Evolutionary conservation across 1,140 invertebrate genomes (phyloP).

Genomic region (Micrasema longulum): DNA sequence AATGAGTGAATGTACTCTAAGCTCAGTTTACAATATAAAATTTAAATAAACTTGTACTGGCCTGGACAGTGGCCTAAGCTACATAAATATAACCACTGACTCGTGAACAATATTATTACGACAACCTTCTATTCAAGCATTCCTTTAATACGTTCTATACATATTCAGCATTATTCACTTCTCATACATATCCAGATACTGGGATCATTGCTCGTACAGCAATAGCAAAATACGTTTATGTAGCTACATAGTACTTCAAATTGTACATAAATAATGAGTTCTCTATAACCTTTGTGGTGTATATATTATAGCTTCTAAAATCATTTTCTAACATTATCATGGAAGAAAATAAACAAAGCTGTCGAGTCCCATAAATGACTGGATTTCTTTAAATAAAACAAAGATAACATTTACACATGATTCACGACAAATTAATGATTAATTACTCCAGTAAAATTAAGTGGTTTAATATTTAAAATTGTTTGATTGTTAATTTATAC

Average conservation of each 20-base stretch:
- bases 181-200: too few species aligned
- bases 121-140: too few species aligned
- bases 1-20: constrained; percentile 42
- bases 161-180: too few species aligned
- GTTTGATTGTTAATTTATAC: constrained; percentile 39
- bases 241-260: constrained; percentile 42
- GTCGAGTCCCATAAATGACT: constrained; percentile 7
- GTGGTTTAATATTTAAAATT: constrained; percentile 35
- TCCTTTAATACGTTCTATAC: too few species aligned
- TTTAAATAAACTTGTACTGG: constrained; percentile 21
- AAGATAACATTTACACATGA: constrained; percentile 51
- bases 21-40: constrained; percentile 38
- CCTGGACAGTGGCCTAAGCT: constrained; percentile 20
- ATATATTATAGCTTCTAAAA: too few species aligned
- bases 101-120: too few species aligned
- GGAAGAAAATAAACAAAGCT: constrained; percentile 11
- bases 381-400: constrained; percentile 1
- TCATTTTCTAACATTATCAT: too few species aligned
- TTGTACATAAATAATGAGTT: constrained; percentile 45
- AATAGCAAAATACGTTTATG: too few species aligned
- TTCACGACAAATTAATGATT: constrained; percentile 46
- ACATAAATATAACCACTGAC: too few species aligned
- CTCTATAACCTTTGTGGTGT: too few species aligned
- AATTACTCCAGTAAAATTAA: constrained; percentile 21
- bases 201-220: too few species aligned